phyloP scores from a whole-genome alignment of 2,888 invertebrate species.

The Callyntrura guangdongensis region DNA sequence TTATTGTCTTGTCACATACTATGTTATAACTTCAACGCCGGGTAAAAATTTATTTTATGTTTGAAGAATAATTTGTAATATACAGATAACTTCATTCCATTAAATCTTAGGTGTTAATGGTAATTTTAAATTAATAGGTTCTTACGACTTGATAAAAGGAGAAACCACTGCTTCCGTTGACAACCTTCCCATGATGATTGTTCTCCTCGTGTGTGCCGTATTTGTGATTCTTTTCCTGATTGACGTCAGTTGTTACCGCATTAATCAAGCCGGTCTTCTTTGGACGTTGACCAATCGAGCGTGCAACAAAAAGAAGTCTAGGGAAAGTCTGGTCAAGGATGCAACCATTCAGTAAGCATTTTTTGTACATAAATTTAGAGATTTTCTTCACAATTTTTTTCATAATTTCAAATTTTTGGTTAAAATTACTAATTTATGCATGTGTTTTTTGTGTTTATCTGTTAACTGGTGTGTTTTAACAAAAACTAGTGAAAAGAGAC shows the following conservation, averaged over 20 bases:
- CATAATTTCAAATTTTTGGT: neutral
- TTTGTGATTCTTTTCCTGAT: constrained; percentile 90
- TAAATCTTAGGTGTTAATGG: too few relatives aligned
- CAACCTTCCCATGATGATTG: constrained; percentile 94
- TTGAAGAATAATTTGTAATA: too few relatives aligned
- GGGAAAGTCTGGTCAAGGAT: constrained; percentile 76
- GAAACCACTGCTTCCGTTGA: constrained; percentile 81
- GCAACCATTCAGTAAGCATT: constrained; percentile 69
- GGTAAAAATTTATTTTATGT: too few relatives aligned
- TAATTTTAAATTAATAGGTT: constrained; percentile 52
- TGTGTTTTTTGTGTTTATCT: constrained; percentile 20
- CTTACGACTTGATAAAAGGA: constrained; percentile 56
- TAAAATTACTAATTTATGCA: neutral
- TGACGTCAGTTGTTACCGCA: constrained; percentile 93
- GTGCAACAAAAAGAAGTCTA: constrained; percentile 77
- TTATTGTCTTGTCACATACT: too few relatives aligned
- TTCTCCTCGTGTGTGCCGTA: constrained; percentile 92
- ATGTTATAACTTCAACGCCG: too few relatives aligned
- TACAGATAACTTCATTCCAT: too few relatives aligned
- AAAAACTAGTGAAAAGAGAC: constrained; percentile 77
- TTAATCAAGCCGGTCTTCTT: constrained; percentile 87
- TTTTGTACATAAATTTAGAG: constrained; percentile 3
- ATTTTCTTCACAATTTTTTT: neutral
- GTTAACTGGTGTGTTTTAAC: constrained; percentile 1
- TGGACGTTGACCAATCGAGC: constrained; percentile 72